Conservation (phyloP, 2,797 vertebrate species). For the Rhinogobio ventralis region DNA sequence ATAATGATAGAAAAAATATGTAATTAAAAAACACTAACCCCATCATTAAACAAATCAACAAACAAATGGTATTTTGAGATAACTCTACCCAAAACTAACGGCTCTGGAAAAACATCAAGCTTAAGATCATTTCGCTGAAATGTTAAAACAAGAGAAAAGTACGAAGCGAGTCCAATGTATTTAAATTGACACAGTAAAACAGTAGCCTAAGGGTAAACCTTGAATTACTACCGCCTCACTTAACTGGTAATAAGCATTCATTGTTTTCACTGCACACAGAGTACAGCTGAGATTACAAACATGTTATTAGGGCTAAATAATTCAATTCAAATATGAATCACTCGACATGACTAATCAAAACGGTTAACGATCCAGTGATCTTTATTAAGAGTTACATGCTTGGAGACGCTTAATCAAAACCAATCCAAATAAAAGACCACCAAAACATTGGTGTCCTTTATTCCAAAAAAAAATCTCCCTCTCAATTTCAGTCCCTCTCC, state of each 20-base stretch:
- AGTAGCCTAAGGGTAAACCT: conserved; percentile 33
- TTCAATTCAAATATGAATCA: conserved; percentile 49
- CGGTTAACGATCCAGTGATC: conserved; percentile 19
- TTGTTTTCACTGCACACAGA: conserved; percentile 37
- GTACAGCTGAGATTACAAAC: conserved; percentile 31
- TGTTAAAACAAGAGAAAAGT: not conserved
- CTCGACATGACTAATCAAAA: conserved; percentile 16
- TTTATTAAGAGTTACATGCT: conserved; percentile 44
- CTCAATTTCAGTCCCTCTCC: not conserved
- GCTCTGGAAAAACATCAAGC: not conserved
- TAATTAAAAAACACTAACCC: not conserved
- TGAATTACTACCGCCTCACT: conserved; percentile 37
- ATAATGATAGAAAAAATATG: not conserved
- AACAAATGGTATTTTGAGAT: not conserved
- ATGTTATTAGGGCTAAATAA: conserved; percentile 51
- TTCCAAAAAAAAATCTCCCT: not conserved
- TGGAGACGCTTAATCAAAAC: conserved; percentile 2
- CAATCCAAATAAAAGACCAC: conserved; percentile 1
- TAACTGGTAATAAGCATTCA: conserved; percentile 48
- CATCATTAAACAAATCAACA: not conserved
- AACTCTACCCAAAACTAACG: not conserved
- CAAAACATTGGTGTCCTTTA: not conserved
- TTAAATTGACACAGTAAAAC: conserved; percentile 17
- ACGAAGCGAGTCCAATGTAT: conserved; percentile 5
- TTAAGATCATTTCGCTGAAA: not conserved